These are phyloP conservation scores for Bombus affinis DNA, from an alignment of 1,140 invertebrate species.

Conservation along the genomic window DNA sequence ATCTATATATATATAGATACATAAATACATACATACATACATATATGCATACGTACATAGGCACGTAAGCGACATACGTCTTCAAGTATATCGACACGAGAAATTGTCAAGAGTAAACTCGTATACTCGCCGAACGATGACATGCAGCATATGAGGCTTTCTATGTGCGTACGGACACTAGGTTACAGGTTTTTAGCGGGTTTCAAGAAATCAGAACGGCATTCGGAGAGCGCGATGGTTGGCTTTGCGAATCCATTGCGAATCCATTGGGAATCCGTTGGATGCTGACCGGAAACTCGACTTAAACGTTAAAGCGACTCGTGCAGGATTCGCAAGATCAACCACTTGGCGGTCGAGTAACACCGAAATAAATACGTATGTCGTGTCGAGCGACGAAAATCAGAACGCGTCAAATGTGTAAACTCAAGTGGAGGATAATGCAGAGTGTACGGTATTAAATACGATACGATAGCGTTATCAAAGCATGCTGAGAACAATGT, in stretches of 20 bases:
- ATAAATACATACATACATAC: not conserved
- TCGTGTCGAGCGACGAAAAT: too few species aligned
- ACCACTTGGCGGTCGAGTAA: not conserved
- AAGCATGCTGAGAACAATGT: slow-evolving; percentile 79
- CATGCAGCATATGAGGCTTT: slow-evolving; percentile 28
- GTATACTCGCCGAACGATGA: slow-evolving; percentile 60
- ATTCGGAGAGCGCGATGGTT: not conserved
- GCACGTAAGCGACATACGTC: not conserved
- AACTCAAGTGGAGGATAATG: slow-evolving; percentile 55
- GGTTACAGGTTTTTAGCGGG: not conserved
- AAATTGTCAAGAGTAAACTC: not conserved
- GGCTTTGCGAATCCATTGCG: not conserved
- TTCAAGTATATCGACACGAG: not conserved
- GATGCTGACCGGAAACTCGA: not conserved
- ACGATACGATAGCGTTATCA: slow-evolving; percentile 75
- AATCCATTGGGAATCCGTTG: not conserved
- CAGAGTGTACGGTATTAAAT: slow-evolving; percentile 67
- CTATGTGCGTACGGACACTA: slow-evolving; percentile 13
- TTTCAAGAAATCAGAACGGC: not conserved
- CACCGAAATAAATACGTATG: slow-evolving; percentile 19
- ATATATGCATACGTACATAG: not conserved
- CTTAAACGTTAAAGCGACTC: rapidly evolving
- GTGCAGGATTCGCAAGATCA: not conserved
- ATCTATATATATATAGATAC: not conserved
- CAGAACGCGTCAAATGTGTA: slow-evolving; percentile 67